phyloP scores from a whole-genome alignment of 35 echinoderm and acorn worm genomes.

The Ptychodera flava region DNA sequence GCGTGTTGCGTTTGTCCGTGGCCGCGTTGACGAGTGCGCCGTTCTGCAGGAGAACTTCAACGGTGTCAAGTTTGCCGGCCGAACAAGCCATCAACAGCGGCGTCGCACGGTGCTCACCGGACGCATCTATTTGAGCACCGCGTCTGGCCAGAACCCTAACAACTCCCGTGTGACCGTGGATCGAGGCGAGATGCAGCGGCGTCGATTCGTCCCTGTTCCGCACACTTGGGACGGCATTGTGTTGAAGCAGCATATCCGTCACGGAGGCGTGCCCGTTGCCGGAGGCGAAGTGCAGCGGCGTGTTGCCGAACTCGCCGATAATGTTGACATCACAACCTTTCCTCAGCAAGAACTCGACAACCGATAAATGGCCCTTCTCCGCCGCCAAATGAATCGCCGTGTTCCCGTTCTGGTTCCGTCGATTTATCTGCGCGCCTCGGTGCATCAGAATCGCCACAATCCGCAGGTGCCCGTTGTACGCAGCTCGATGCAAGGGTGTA shows the following conservation, averaged over 20 bases:
- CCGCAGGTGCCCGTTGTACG: slow-evolving; percentile 54
- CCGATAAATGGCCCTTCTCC: slow-evolving; percentile 33
- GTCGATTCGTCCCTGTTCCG: slow-evolving; percentile 31
- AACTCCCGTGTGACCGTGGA: slow-evolving; percentile 58
- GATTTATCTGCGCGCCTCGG: slow-evolving; percentile 66
- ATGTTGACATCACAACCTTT: slow-evolving; percentile 63
- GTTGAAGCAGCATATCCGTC: slow-evolving; percentile 48
- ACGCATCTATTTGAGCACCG: slow-evolving; percentile 16
- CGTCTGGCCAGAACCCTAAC: slow-evolving; percentile 46
- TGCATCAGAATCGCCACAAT: slow-evolving; percentile 49
- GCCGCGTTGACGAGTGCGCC: slow-evolving; percentile 44
- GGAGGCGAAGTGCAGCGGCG: slow-evolving; percentile 64
- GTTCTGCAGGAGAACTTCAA: not conserved
- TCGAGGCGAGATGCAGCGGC: slow-evolving; percentile 72
- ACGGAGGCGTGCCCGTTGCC: slow-evolving; percentile 53
- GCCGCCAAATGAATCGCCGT: slow-evolving; percentile 78
- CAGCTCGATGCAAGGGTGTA: slow-evolving; percentile 69
- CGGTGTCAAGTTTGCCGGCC: not conserved
- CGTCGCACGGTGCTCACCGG: slow-evolving; percentile 23
- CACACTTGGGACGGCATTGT: slow-evolving; percentile 60
- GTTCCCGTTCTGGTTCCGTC: slow-evolving; percentile 67
- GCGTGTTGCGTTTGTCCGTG: slow-evolving; percentile 69
- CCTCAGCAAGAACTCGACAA: slow-evolving; percentile 37
- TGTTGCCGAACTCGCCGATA: slow-evolving; percentile 58
- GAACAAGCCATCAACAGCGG: not conserved